phyloP scores from a whole-genome alignment of 2,888 invertebrate genomes.

The Lymantria dispar region DNA sequence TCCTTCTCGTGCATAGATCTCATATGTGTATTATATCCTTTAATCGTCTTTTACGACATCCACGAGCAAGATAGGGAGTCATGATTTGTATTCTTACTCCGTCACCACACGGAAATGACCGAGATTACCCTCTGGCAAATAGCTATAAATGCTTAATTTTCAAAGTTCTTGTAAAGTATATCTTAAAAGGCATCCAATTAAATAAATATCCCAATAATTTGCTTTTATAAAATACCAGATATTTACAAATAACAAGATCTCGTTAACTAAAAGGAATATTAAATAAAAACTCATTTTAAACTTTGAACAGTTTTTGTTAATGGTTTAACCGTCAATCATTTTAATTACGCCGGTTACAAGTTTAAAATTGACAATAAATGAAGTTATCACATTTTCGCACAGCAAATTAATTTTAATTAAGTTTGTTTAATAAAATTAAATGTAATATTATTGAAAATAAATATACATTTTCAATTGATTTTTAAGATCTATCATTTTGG shows the following conservation, averaged over 20 bases:
- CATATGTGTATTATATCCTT: too few relatives aligned
- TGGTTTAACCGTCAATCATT: background rate
- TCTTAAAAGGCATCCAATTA: too few relatives aligned
- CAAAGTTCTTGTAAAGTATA: too few relatives aligned
- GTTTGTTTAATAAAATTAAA: background rate
- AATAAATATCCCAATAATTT: too few relatives aligned
- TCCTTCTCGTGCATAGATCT: too few relatives aligned
- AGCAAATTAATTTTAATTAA: conserved; percentile 1
- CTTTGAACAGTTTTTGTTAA: background rate
- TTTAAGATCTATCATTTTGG: too few relatives aligned
- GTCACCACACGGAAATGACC: too few relatives aligned
- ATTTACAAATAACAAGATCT: background rate
- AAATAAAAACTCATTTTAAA: background rate
- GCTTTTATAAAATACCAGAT: background rate
- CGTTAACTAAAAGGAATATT: background rate
- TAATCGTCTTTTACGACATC: too few relatives aligned
- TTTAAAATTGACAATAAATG: conserved; percentile 11
- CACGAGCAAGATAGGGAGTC: too few relatives aligned
- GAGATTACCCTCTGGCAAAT: too few relatives aligned
- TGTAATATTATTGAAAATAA: background rate
- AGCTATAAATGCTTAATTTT: too few relatives aligned
- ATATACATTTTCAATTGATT: background rate
- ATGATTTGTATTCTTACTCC: too few relatives aligned
- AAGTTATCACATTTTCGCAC: conserved; percentile 6
- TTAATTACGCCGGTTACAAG: background rate